These are phyloP conservation scores for Antechinus flavipes DNA, from an alignment of 2,113 vertebrate species.

Conservation along the genomic window DNA sequence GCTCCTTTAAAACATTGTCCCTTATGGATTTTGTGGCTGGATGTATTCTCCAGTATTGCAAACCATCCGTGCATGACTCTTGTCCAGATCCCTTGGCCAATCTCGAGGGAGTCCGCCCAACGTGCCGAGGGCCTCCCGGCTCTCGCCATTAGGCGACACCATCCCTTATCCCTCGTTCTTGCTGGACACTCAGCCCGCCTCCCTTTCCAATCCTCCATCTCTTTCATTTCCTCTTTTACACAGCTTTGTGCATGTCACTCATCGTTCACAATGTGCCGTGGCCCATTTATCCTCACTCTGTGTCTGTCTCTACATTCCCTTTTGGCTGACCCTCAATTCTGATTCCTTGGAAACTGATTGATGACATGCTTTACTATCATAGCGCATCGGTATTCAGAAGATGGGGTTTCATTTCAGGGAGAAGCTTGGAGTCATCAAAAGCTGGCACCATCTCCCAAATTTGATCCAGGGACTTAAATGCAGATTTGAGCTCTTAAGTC, in stretches of 20 bases:
- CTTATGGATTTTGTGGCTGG: slow-evolving; percentile 9
- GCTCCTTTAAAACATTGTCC: slow-evolving; percentile 46
- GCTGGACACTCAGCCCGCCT: background rate
- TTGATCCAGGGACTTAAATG: background rate
- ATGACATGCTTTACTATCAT: background rate
- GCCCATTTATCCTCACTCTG: background rate
- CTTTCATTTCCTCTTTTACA: background rate
- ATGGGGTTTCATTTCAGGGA: background rate
- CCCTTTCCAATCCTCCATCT: background rate
- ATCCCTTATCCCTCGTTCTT: background rate
- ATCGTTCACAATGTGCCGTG: background rate
- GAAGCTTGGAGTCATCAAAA: background rate
- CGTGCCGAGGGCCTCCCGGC: background rate
- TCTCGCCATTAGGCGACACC: background rate
- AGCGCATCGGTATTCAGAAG: background rate
- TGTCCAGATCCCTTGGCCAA: background rate
- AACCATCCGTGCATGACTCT: background rate
- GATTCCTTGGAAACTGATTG: background rate
- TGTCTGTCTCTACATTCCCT: background rate
- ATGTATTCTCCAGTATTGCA: background rate
- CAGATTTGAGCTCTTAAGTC: background rate
- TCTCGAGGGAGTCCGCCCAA: background rate
- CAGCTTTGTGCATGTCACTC: background rate
- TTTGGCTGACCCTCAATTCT: background rate
- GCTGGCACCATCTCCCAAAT: background rate